These are phyloP conservation scores for Ascidia mentula DNA, from an alignment of 23 tunicate genomes.

Conservation along the genomic window DNA sequence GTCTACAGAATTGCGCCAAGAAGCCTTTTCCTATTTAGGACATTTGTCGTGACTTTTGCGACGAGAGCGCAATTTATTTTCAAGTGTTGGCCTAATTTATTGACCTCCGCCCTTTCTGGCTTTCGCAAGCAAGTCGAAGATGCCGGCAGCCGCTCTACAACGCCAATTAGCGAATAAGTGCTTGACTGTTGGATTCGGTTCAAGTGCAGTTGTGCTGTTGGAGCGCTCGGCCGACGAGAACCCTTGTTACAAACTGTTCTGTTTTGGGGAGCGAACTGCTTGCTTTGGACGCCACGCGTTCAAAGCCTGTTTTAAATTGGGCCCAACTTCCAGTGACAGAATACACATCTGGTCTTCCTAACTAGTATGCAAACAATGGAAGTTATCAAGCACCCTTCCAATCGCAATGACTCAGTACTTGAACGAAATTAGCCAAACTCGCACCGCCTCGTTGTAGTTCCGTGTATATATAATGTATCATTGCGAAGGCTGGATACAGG, in stretches of 20 bases:
- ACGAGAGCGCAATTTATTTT: not conserved
- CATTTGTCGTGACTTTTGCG: not conserved
- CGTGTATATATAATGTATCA: not conserved
- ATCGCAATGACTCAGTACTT: not conserved
- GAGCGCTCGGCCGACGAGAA: not conserved
- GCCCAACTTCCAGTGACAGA: not conserved
- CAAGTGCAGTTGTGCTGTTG: not conserved
- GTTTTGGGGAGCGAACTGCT: not conserved
- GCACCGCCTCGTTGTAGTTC: not conserved
- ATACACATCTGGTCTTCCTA: not conserved
- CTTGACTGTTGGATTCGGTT: constrained; percentile 6
- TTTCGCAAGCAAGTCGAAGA: not conserved
- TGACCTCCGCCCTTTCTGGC: not conserved
- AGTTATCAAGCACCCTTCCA: not conserved
- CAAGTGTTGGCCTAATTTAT: not conserved
- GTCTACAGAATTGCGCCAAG: too few relatives aligned
- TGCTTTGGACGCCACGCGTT: not conserved
- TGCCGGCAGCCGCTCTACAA: not conserved
- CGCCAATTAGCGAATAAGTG: constrained; percentile 9
- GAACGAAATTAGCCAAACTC: not conserved
- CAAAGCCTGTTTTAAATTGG: not conserved
- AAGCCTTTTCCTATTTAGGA: not conserved
- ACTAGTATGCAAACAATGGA: not conserved
- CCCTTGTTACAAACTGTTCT: not conserved
- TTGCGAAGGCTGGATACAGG: not conserved